These are phyloP conservation scores for Macquaria australasica DNA, from an alignment of 2,113 vertebrate species.

Conservation along the genomic window DNA sequence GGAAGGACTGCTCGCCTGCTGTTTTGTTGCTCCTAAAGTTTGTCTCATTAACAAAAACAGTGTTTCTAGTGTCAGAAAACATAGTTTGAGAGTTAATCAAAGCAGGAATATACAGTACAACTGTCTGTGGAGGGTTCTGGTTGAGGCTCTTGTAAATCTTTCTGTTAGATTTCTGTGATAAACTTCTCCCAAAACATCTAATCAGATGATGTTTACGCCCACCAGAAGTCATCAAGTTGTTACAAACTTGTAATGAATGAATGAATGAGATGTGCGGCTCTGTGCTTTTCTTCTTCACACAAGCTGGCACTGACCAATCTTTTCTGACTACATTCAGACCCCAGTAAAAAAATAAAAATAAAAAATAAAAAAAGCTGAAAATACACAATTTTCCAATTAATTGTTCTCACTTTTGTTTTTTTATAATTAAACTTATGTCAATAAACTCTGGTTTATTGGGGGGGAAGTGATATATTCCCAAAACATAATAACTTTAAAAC, in stretches of 20 bases:
- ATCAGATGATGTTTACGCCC: conserved; percentile 22
- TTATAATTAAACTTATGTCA: not conserved
- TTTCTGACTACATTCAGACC: not conserved
- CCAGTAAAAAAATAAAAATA: not conserved
- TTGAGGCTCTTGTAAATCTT: not conserved
- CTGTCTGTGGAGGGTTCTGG: not conserved
- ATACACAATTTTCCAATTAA: not conserved
- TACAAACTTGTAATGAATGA: not conserved
- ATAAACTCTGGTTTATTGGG: not conserved
- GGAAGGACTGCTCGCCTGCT: not conserved
- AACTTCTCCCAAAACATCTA: not conserved
- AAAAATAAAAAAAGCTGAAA: not conserved
- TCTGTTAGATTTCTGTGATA: conserved; percentile 7
- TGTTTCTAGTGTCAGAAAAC: conserved; percentile 8
- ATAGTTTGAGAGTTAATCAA: conserved; percentile 44
- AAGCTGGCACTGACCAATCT: not conserved
- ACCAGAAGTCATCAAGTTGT: not conserved
- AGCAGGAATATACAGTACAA: not conserved
- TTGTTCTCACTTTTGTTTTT: not conserved
- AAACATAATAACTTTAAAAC: not conserved
- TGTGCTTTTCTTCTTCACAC: not conserved
- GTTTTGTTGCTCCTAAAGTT: conserved; percentile 10
- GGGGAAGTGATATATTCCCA: not conserved
- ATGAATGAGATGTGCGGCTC: conserved; percentile 7
- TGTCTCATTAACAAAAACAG: conserved; percentile 16